Conservation (phyloP, 2,888 invertebrate genomes). For the Eueremaeus valkanovi region DNA sequence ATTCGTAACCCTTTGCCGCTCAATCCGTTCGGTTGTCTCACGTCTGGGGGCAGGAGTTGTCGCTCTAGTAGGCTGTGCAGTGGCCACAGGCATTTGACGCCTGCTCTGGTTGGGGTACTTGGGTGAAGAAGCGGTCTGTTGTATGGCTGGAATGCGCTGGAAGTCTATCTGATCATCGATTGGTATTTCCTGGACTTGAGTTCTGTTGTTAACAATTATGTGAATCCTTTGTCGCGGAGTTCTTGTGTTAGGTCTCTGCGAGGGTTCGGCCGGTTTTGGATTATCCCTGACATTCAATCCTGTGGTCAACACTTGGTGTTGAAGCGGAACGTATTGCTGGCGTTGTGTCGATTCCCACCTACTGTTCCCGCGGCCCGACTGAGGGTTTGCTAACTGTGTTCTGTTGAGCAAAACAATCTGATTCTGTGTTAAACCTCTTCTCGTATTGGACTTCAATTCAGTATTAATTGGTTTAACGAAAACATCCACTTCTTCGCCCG, state of each 20-base stretch:
- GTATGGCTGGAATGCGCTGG: constrained; percentile 7
- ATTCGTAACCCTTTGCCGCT: neutral
- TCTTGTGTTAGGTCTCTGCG: neutral
- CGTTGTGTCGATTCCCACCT: neutral
- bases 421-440: constrained; percentile 1
- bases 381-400: constrained; percentile 1
- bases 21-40: neutral
- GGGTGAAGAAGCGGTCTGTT: too few relatives aligned
- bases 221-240: constrained; percentile 8
- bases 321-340: neutral
- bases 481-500: constrained; percentile 20
- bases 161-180: constrained; percentile 23
- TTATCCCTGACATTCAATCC: neutral
- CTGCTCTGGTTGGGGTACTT: neutral
- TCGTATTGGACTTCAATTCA: neutral
- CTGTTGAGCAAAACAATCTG: neutral
- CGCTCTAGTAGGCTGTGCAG: neutral
- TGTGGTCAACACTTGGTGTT: neutral
- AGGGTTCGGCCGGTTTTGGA: neutral
- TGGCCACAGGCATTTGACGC: neutral
- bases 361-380: neutral
- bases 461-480: constrained; percentile 43
- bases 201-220: constrained; percentile 24
- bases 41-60: constrained; percentile 16
- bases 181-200: constrained; percentile 3